A percentile compares a stretch with the other conserved stretches of the same genome.
phyloP scores from a whole-genome alignment of 1,140 invertebrate genomes.

The Cepaea nemoralis region DNA sequence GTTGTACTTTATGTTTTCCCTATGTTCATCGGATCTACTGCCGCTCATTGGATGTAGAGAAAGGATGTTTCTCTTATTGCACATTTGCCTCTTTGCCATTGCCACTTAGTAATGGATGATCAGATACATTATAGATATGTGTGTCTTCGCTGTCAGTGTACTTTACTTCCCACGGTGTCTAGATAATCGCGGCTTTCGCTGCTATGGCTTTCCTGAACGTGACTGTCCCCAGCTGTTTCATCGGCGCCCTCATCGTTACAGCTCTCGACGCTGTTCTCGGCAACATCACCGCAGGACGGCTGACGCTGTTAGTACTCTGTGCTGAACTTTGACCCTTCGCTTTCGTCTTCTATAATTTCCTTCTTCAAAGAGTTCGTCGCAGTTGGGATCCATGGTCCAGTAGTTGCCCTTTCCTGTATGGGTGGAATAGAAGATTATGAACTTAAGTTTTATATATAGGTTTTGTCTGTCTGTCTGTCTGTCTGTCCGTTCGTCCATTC shows the following conservation, averaged over 20 bases:
- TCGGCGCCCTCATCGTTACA: not conserved
- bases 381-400: constrained; percentile 83
- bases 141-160: not conserved
- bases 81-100: not conserved
- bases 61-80: not conserved
- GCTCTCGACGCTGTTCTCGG: not conserved
- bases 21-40: not conserved
- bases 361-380: constrained; percentile 95
- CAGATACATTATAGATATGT: not conserved
- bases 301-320: not conserved
- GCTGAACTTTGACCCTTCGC: constrained; percentile 60
- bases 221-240: too few relatives aligned
- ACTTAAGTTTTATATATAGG: too few relatives aligned
- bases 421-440: not conserved
- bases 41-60: not conserved
- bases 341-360: constrained; percentile 89
- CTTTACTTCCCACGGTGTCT: not conserved
- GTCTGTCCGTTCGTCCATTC: too few relatives aligned
- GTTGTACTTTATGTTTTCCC: not conserved
- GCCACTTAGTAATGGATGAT: not conserved
- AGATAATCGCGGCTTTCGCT: not conserved
- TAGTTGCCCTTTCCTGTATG: constrained; percentile 76
- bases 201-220: not conserved
- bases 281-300: not conserved
- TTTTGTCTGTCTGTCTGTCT: too few relatives aligned